Evolutionary conservation across 2,113 vertebrate species (phyloP).

Genomic region (Perccottus glenii): DNA sequence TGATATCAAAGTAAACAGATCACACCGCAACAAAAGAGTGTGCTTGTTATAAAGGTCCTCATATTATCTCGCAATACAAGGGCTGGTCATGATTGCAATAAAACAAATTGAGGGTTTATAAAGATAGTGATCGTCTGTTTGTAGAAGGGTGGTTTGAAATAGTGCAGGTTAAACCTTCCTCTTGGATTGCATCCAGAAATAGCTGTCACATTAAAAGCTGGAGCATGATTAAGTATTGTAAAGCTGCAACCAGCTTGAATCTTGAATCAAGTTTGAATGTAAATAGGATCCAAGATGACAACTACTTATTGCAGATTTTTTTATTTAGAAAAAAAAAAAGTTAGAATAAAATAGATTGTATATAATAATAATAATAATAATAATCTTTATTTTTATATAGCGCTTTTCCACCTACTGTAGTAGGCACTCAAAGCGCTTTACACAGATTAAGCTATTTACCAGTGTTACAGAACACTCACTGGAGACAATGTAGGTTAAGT

Average conservation of each 20-base stretch:
- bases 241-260: neutral
- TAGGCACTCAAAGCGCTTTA: too few species aligned
- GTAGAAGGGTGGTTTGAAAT: conserved; percentile 14
- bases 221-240: neutral
- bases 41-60: conserved; percentile 7
- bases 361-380: too few species aligned
- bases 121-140: conserved; percentile 18
- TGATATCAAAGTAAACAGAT: neutral
- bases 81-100: conserved; percentile 14
- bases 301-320: neutral
- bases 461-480: too few species aligned
- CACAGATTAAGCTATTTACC: too few species aligned
- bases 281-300: neutral
- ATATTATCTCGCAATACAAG: conserved; percentile 14
- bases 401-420: too few species aligned
- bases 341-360: neutral
- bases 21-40: conserved; percentile 8
- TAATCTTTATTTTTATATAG: too few species aligned
- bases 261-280: neutral
- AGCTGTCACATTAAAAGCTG: neutral
- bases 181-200: conserved; percentile 18
- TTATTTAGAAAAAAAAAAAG: neutral
- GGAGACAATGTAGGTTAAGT: too few species aligned
- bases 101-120: conserved; percentile 23
- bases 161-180: neutral